A percentile compares a stretch with the other conserved stretches of the same genome.
Evolutionary conservation across 2,113 vertebrate genomes (phyloP).

Genomic region (Oenanthe melanoleuca): DNA sequence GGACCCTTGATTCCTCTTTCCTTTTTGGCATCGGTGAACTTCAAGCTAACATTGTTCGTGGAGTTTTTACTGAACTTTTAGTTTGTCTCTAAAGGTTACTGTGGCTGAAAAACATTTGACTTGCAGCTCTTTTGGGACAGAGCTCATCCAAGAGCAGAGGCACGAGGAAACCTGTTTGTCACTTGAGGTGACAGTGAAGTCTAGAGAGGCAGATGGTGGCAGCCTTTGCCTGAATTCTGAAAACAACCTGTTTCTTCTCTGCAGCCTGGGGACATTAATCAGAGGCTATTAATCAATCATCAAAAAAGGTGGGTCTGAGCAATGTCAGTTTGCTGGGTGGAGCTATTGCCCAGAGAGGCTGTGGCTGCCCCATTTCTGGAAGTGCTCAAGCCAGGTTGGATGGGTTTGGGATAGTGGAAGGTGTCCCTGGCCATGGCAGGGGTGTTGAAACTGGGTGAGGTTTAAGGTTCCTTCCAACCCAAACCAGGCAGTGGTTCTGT

Average conservation of each 20-base stretch:
- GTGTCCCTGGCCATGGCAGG: neutral
- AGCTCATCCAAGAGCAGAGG: neutral
- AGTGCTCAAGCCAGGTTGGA: neutral
- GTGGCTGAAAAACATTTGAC: neutral
- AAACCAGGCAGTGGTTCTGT: neutral
- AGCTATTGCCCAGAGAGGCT: neutral
- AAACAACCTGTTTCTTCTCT: neutral
- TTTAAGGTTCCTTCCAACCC: neutral
- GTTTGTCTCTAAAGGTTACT: neutral
- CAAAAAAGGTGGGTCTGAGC: conserved; percentile 27
- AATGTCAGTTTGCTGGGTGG: conserved; percentile 42
- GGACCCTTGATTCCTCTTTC: neutral
- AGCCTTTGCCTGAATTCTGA: neutral
- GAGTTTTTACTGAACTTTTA: neutral
- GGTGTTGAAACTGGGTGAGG: neutral
- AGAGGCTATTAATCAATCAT: neutral
- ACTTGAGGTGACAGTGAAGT: neutral
- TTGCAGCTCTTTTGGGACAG: neutral
- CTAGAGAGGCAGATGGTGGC: neutral
- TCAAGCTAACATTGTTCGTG: neutral
- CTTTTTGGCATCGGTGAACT: neutral
- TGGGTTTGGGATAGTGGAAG: accelerated
- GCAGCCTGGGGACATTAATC: neutral
- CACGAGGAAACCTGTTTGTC: neutral
- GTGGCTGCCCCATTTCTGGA: neutral